Evolutionary conservation across 2,113 vertebrate genomes (phyloP).

Genomic region (Pelodiscus sinensis): DNA sequence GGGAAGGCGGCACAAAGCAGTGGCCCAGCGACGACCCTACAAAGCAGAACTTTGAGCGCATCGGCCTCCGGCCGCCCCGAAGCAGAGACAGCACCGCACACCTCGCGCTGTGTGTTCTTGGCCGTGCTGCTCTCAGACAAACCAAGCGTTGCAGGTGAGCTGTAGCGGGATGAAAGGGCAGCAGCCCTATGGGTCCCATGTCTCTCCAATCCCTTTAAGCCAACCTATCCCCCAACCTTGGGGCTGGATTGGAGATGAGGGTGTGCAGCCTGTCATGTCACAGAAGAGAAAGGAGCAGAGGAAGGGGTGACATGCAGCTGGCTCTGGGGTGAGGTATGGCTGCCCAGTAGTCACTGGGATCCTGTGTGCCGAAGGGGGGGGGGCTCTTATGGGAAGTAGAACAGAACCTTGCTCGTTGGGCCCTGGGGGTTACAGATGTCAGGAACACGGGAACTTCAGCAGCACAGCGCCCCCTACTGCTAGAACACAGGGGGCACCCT

Average conservation of each 20-base stretch:
- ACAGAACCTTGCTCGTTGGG: background rate
- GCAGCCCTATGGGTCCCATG: background rate
- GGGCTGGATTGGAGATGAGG: background rate
- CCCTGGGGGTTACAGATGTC: background rate
- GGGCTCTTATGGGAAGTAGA: background rate
- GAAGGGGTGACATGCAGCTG: background rate
- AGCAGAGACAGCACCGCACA: accelerated
- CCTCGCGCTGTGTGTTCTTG: background rate
- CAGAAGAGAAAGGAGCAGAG: background rate
- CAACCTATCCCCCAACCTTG: background rate
- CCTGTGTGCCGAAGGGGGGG: no score
- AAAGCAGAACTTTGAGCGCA: background rate
- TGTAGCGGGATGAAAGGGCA: background rate
- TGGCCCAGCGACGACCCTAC: background rate
- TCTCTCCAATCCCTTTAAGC: background rate
- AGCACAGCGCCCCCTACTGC: background rate
- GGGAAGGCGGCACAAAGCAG: background rate
- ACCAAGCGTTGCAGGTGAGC: background rate
- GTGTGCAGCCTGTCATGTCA: background rate
- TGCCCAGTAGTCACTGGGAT: background rate
- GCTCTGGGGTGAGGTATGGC: background rate
- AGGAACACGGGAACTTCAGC: background rate
- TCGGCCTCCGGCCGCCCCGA: background rate
- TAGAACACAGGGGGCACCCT: no score
- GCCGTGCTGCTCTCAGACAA: background rate